Conservation (phyloP, 1,140 invertebrate species). For the Drosophila kurseongensis region DNA sequence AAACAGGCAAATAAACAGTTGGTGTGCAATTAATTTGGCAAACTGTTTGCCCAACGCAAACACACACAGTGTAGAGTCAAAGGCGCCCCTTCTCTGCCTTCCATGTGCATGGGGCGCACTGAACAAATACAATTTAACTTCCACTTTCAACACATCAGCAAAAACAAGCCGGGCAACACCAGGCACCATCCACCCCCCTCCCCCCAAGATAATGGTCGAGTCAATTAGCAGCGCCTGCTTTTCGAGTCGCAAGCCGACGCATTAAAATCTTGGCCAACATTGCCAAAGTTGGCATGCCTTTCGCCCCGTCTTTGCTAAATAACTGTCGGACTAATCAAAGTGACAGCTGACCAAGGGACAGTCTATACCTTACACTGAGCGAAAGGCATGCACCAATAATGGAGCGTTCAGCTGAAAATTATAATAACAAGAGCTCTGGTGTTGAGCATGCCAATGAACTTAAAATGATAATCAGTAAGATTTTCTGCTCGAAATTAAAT, state of each 20-base stretch:
- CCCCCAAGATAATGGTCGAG: slow-evolving; percentile 58
- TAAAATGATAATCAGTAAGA: too few species aligned
- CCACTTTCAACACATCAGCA: slow-evolving; percentile 78
- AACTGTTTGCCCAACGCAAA: slow-evolving; percentile 75
- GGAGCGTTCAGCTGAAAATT: neutral
- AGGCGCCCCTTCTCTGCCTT: slow-evolving; percentile 13
- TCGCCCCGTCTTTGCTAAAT: slow-evolving; percentile 31
- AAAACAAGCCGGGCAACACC: slow-evolving; percentile 28
- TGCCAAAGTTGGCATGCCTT: slow-evolving; percentile 1
- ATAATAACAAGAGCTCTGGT: too few species aligned
- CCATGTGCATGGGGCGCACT: slow-evolving; percentile 53
- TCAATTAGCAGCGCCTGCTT: slow-evolving; percentile 65
- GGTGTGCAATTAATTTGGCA: slow-evolving; percentile 83
- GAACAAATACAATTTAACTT: slow-evolving; percentile 81
- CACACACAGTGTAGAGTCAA: slow-evolving; percentile 10
- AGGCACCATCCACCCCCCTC: neutral
- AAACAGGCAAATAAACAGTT: slow-evolving; percentile 69
- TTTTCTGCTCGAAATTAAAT: too few species aligned
- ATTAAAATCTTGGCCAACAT: slow-evolving; percentile 54
- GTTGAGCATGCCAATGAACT: too few species aligned
- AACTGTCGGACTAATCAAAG: slow-evolving; percentile 58
- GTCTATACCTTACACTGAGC: neutral
- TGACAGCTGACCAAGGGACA: slow-evolving; percentile 55
- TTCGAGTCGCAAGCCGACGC: slow-evolving; percentile 13
- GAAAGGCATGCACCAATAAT: neutral